Evolutionary conservation across 2,888 invertebrate genomes (phyloP).

Genomic region (Brachylomia viminalis): DNA sequence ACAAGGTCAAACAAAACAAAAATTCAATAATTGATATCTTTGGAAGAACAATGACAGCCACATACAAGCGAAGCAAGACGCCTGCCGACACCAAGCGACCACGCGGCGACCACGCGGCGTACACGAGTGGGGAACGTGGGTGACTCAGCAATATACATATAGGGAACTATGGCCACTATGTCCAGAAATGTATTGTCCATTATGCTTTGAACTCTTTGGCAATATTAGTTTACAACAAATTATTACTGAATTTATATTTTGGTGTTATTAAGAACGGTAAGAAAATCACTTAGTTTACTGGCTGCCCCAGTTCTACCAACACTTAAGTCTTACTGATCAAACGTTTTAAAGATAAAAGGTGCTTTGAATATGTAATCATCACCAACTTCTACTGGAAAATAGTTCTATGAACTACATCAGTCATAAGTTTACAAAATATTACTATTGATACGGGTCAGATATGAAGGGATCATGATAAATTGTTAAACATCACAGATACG

Average conservation of each 20-base stretch:
- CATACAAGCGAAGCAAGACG: conserved; percentile 56
- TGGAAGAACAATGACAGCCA: conserved; percentile 68
- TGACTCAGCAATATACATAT: conserved; percentile 31
- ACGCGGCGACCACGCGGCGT: conserved; percentile 7
- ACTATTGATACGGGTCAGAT: conserved; percentile 63
- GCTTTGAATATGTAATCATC: conserved; percentile 52
- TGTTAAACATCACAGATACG: conserved; percentile 70
- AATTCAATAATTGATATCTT: conserved; percentile 60
- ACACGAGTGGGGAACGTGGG: background rate
- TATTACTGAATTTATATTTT: conserved; percentile 29
- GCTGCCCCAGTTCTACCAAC: conserved; percentile 27
- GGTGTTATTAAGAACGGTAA: conserved; percentile 10
- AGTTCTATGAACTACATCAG: conserved; percentile 64
- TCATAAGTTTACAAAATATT: conserved; percentile 64
- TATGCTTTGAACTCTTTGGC: conserved; percentile 69
- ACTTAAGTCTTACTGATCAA: conserved; percentile 29
- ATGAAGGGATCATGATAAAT: conserved; percentile 66
- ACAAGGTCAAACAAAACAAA: conserved; percentile 63
- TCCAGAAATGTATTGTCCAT: conserved; percentile 62
- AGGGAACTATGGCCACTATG: conserved; percentile 52
- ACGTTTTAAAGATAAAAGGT: conserved; percentile 30
- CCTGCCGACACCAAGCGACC: conserved; percentile 37
- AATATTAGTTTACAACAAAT: conserved; percentile 59
- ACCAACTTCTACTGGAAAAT: conserved; percentile 46
- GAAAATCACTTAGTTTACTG: conserved; percentile 20